phyloP scores from a whole-genome alignment of 2,888 invertebrate genomes.

The Platynereis dumerilii region DNA sequence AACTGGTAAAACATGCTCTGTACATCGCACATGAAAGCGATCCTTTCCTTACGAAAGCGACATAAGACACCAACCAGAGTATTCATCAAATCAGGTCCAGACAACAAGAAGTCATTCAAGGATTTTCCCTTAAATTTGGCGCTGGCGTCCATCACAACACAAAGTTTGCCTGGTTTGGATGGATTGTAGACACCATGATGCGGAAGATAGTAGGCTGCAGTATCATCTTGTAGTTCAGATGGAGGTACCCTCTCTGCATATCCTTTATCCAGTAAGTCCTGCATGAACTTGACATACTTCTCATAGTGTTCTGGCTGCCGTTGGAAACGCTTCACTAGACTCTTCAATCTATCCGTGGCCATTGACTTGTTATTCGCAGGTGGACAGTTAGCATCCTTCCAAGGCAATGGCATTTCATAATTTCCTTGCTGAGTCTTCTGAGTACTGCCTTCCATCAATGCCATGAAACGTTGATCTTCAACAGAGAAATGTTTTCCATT shows the following conservation, averaged over 20 bases:
- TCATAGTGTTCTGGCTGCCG: background rate
- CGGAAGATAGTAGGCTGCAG: constrained; percentile 18
- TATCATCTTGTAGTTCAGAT: background rate
- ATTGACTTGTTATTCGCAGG: constrained; percentile 12
- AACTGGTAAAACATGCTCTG: constrained; percentile 35
- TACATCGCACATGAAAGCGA: constrained; percentile 33
- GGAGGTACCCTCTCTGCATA: constrained; percentile 18
- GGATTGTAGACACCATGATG: constrained; percentile 30
- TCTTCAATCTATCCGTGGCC: background rate
- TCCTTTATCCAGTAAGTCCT: constrained; percentile 4
- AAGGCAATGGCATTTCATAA: too few species aligned
- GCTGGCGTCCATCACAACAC: constrained; percentile 33
- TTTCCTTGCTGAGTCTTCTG: too few species aligned
- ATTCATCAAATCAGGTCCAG: too few species aligned
- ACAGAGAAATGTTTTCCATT: too few species aligned
- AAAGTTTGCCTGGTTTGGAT: constrained; percentile 23
- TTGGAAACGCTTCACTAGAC: background rate
- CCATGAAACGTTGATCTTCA: too few species aligned
- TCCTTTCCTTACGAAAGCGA: too few species aligned
- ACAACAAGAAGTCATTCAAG: constrained; percentile 32
- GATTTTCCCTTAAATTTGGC: constrained; percentile 26
- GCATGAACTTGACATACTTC: constrained; percentile 18
- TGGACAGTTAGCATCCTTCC: background rate
- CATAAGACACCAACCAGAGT: too few species aligned
- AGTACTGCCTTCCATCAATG: too few species aligned